Evolutionary conservation across 1,140 invertebrate species (phyloP), one percentile per base, ranked within the genome.

Genomic region (Heliconius hewitsoni): DNA sequence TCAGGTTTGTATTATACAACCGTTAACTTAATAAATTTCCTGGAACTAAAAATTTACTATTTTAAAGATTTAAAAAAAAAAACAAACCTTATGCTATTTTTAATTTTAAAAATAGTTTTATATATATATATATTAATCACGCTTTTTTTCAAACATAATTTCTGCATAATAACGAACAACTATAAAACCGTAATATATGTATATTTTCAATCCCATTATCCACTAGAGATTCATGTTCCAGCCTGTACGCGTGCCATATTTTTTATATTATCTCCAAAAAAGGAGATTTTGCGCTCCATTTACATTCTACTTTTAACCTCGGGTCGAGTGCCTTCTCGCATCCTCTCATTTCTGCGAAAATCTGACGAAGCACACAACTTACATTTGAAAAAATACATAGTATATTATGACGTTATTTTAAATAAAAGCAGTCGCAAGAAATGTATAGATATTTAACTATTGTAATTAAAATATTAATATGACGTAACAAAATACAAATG

Each of bases 341-440:
- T 91, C 87, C 87, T 89, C 88, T 91, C 87, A 91, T 93, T 91
- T 89, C 87, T 88, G 87, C 81, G 89, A 86, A 90, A 90, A 91
- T 88, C 84, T 66, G 30, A 55, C 60, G 60, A 39, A 66, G 60
- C 60, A 30, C 27, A 66, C 60, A 66, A 3, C 27, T 66, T 66
- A 66, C 27, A 30, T 66, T 27, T 66, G 1, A 30, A 66, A 66
- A 66, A 11, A 30, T 66, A 27, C 60, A 30, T 30, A 30, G 11
- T 27, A 23, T 57, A 23, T 30, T 66, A 46, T 46, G 13, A 46
- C 42, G 42, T 46, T 46, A 13, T 46, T 46, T 0, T 46, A 46
- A 16, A 37, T 37, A 46, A 16, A 46, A 46, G 42, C 16, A 46
- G 1, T 46, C 42, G 42, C 42, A 46, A 46, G 42, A 57, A 23